These are phyloP conservation scores for Nesogale talazaci DNA, from an alignment of 2,113 vertebrate genomes.

Conservation along the genomic window DNA sequence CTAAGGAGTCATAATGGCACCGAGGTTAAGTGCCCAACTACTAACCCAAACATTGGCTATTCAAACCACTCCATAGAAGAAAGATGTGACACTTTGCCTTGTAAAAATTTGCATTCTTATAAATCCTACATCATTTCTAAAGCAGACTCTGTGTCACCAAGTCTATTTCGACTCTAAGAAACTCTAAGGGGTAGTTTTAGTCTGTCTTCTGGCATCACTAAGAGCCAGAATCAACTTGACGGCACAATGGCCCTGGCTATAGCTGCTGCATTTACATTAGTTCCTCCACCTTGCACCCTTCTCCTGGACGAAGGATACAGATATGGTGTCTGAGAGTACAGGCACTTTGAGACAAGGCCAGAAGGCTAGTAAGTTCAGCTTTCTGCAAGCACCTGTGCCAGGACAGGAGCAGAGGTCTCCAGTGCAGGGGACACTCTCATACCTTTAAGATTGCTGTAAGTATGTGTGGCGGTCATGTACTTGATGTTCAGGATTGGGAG, in stretches of 20 bases:
- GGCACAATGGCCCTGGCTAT: background rate
- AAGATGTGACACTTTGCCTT: background rate
- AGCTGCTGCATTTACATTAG: background rate
- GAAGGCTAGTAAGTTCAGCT: background rate
- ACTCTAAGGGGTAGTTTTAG: background rate
- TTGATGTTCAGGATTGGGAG: too few species aligned
- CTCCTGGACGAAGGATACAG: background rate
- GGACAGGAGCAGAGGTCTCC: background rate
- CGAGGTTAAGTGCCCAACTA: background rate
- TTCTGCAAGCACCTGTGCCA: background rate
- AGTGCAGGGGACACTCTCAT: too few species aligned
- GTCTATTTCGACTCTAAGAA: too few species aligned
- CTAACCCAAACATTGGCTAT: background rate
- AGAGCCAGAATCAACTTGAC: background rate
- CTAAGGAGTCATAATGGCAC: background rate
- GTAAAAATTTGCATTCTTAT: background rate
- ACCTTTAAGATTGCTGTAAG: background rate
- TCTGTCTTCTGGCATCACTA: background rate
- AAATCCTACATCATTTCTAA: background rate
- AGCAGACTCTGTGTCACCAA: too few species aligned
- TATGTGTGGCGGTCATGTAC: too few species aligned
- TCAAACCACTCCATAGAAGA: background rate
- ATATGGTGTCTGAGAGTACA: fast-evolving
- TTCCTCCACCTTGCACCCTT: background rate
- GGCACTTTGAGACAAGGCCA: background rate